These are phyloP conservation scores for Microtus montanus DNA, from an alignment of 2,113 vertebrate genomes.

Conservation along the genomic window DNA sequence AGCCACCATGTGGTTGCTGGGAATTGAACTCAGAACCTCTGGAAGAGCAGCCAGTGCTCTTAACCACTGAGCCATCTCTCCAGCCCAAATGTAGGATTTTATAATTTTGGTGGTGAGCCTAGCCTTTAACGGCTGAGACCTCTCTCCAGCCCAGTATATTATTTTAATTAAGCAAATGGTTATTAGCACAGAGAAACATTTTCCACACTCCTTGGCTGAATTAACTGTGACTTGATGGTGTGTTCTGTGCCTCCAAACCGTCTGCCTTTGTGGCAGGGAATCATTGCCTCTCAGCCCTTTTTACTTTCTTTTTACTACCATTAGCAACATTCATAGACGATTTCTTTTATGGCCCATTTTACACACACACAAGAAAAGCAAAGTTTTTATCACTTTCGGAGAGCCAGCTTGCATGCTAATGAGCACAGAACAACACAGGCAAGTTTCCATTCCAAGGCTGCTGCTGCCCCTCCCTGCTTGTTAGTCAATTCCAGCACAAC, in stretches of 20 bases:
- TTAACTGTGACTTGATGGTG: not conserved
- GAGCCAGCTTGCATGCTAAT: constrained; percentile 52
- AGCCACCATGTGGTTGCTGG: too few relatives aligned
- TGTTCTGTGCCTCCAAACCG: not conserved
- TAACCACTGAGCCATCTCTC: too few relatives aligned
- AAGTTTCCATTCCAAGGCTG: constrained; percentile 11
- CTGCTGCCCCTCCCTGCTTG: not conserved
- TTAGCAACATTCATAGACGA: constrained; percentile 55
- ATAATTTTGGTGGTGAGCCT: not conserved
- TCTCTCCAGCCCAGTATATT: not conserved
- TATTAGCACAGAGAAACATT: constrained; percentile 7
- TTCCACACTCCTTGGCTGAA: not conserved
- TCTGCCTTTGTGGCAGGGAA: not conserved
- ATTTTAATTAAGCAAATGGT: constrained; percentile 6
- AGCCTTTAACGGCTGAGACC: too few relatives aligned
- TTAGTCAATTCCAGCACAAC: constrained; percentile 32
- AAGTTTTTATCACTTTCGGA: constrained; percentile 61
- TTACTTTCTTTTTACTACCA: constrained; percentile 35
- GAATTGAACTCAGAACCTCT: too few relatives aligned
- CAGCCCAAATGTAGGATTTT: not conserved
- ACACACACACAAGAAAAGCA: not conserved
- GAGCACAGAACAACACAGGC: not conserved
- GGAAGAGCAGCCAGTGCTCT: too few relatives aligned
- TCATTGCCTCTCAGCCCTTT: not conserved
- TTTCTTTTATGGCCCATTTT: constrained; percentile 68